Base-by-base conservation (phyloP, 2,113 vertebrate species). In the Aldabrachelys gigantea region DNA sequence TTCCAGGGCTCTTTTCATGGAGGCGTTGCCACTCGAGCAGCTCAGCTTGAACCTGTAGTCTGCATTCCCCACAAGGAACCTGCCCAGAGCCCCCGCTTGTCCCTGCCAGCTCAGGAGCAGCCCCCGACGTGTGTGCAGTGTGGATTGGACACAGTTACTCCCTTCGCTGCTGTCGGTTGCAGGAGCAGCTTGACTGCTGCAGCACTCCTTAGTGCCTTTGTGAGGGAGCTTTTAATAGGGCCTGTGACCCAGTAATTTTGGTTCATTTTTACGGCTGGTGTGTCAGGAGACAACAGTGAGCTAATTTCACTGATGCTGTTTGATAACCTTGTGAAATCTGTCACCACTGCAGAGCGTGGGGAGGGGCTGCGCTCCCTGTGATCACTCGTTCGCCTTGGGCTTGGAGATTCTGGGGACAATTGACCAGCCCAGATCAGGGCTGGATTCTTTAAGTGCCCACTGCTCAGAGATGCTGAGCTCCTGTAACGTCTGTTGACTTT, bases 291-390 rank as follows among this genome's bases (percentile, higher is more conserved):
- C 96, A 96, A 95, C 92, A 80, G 97, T 96, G 97, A 97, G 97
- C 97, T 97, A 95, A 96, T 97, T 98, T 97, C 95, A 89, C 96
- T n/a, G 89, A 95, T 97, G 97, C 97, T 95, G 95, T 97, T 97
- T 92, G 88, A 95, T 97, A 97, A 98, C 97, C 96, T 97, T 96
- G 96, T 91, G 89, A 94, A 97, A 97, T 95, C 92, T 90, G 95
- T 80, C 65, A 84, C 88, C 87, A 27, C 79, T 80, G 52, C 10
- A 5, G 53, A 10, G 3, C 79, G 2, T 5, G 31, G 50, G 41
- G 65, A 72, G n/a, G 35, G n/a, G n/a, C 5, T 11, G 6, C 12
- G 56, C 56, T 14, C 57, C 2, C 27, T 87, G 24, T 29, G 25
- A 72, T 72, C 16, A 38, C n/a, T 72, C 16, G 5, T 19, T 10